phyloP scores from a whole-genome alignment of 2,888 invertebrate species.

The Dioctria rufipes region DNA sequence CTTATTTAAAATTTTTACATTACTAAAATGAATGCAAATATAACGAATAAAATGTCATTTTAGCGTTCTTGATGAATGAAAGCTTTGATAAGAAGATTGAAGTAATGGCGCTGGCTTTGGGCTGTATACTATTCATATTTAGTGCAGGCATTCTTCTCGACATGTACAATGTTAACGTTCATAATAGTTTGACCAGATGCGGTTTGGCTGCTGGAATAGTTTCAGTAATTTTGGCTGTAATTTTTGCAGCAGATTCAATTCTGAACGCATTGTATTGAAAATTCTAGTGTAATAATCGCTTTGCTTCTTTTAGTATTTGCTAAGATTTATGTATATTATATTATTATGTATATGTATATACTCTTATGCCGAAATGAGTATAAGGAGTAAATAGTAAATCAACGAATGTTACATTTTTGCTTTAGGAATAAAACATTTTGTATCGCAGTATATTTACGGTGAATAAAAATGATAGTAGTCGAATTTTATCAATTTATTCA shows the following conservation, averaged over 20 bases:
- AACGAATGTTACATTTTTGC: no score
- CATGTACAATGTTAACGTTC: not conserved
- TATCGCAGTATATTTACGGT: no score
- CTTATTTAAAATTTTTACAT: not conserved
- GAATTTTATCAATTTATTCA: no score
- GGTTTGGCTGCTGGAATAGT: slow-evolving; percentile 9
- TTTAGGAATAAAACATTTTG: no score
- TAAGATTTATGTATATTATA: no score
- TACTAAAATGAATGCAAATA: not conserved
- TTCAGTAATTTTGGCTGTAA: not conserved
- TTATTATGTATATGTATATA: no score
- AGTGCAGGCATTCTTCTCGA: not conserved
- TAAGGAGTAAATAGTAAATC: no score
- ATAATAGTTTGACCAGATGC: not conserved
- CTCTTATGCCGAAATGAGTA: no score
- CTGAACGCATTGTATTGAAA: not conserved
- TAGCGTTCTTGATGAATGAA: not conserved
- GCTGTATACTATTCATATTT: not conserved
- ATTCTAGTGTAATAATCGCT: no score
- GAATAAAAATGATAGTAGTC: no score
- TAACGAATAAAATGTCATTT: not conserved
- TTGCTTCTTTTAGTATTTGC: no score
- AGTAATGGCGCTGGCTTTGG: not conserved
- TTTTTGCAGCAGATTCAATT: not conserved
- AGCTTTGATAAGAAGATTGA: not conserved